Base-by-base conservation (phyloP, 2,888 invertebrate genomes). In the Dryadula phaetusa region DNA sequence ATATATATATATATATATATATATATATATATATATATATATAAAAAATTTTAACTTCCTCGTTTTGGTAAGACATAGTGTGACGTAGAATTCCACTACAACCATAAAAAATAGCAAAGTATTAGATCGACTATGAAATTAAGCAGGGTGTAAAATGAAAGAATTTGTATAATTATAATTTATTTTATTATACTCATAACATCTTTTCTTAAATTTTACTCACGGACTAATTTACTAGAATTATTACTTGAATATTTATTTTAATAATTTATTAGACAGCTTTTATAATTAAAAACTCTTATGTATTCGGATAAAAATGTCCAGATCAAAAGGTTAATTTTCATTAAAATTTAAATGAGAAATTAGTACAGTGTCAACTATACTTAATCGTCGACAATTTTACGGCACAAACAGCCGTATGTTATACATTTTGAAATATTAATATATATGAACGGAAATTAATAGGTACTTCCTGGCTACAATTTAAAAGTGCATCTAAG, bases 111-210 rank as follows among this genome's bases (percentile, higher is more conserved):
- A n/a, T n/a, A n/a, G n/a, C n/a, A n/a, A n/a, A n/a, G n/a, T n/a
- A n/a, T n/a, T n/a, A n/a, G n/a, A n/a, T n/a, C n/a, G n/a, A n/a
- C n/a, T n/a, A n/a, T n/a, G n/a, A n/a, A n/a, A n/a, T n/a, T n/a
- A n/a, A n/a, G n/a, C n/a, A n/a, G 20, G 54, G 6, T 20, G 16
- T 22, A 12, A 74, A 74, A 72, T 67, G 70, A 69, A 69, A 62
- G 32, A 46, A 52, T 14, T 20, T 54, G 16, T 18, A 40, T 42
- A 44, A 67, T 71, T 71, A 69, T 64, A 64, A 69, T 71, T 87
- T 86, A 84, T 79, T 88, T 90, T 81, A 90, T 90, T 90, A 90
- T 91, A 91, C 83, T 92, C 88, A 83, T 92, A 92, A 92, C 92
- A 92, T 92, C 85, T 84, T 86, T 84, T 78, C 80, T 90, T 90